Percentiles rank a stretch among this genome's conserved stretches.
These are phyloP conservation scores for Drosophila sp. DNA, from an alignment of 1,140 invertebrate genomes.

Conservation along the genomic window DNA sequence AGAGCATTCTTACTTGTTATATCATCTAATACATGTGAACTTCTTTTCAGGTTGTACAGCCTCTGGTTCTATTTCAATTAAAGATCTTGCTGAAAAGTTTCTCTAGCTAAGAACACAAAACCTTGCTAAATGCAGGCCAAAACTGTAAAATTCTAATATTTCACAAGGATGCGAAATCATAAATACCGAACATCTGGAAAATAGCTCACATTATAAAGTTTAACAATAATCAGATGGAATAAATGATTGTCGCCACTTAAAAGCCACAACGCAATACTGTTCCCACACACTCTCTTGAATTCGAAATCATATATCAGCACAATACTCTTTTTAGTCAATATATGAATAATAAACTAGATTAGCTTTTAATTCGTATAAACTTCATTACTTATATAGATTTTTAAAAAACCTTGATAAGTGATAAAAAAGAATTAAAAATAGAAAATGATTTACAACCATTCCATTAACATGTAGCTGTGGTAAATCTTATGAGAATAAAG, in stretches of 20 bases:
- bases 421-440: neutral
- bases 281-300: slow-evolving; percentile 64
- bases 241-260: slow-evolving; percentile 46
- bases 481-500: slow-evolving; percentile 20
- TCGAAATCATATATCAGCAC: slow-evolving; percentile 58
- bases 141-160: slow-evolving; percentile 42
- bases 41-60: slow-evolving; percentile 86
- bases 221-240: slow-evolving; percentile 52
- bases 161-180: slow-evolving; percentile 41
- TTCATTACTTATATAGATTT: slow-evolving; percentile 2
- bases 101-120: slow-evolving; percentile 88
- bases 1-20: slow-evolving; percentile 14
- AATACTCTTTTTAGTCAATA: slow-evolving; percentile 68
- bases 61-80: slow-evolving; percentile 90
- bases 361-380: slow-evolving; percentile 33
- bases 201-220: slow-evolving; percentile 30
- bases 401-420: slow-evolving; percentile 12
- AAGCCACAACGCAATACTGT: slow-evolving; percentile 51
- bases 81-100: slow-evolving; percentile 91
- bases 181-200: slow-evolving; percentile 44
- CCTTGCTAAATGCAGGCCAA: slow-evolving; percentile 83
- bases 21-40: slow-evolving; percentile 17
- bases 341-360: slow-evolving; percentile 57
- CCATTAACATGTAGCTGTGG: slow-evolving; percentile 17
- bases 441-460: slow-evolving; percentile 15